Evolutionary conservation across 2,888 invertebrate genomes (phyloP).

Genomic region (Nebria salina): DNA sequence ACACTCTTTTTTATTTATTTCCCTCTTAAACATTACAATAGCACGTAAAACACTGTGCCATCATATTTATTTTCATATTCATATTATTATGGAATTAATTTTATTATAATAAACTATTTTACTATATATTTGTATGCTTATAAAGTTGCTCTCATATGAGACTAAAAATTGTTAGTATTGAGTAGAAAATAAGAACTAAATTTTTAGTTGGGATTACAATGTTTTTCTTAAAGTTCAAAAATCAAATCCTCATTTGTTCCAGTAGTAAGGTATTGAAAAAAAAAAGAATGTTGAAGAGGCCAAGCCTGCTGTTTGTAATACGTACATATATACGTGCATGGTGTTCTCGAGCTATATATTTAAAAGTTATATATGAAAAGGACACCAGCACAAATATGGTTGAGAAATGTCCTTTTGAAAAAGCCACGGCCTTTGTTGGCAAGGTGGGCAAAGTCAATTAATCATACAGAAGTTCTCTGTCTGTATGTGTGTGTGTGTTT

Average conservation of each 20-base stretch:
- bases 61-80: background rate
- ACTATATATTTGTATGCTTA: no score
- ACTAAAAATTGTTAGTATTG: no score
- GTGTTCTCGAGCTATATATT: background rate
- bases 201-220: no score
- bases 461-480: slow-evolving; percentile 58
- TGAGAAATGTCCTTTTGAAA: slow-evolving; percentile 44
- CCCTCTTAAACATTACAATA: background rate
- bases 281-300: background rate
- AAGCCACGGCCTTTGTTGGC: slow-evolving; percentile 34
- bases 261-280: no score
- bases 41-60: background rate
- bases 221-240: no score
- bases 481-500: slow-evolving; percentile 54
- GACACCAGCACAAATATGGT: slow-evolving; percentile 14
- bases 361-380: background rate
- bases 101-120: no score
- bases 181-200: no score
- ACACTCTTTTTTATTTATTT: background rate
- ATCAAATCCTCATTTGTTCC: no score
- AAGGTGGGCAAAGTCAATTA: slow-evolving; percentile 57
- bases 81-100: no score
- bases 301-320: background rate
- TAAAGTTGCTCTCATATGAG: no score
- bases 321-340: background rate